Conservation (phyloP, 2,113 vertebrate species). For the Carlito syrichta region DNA sequence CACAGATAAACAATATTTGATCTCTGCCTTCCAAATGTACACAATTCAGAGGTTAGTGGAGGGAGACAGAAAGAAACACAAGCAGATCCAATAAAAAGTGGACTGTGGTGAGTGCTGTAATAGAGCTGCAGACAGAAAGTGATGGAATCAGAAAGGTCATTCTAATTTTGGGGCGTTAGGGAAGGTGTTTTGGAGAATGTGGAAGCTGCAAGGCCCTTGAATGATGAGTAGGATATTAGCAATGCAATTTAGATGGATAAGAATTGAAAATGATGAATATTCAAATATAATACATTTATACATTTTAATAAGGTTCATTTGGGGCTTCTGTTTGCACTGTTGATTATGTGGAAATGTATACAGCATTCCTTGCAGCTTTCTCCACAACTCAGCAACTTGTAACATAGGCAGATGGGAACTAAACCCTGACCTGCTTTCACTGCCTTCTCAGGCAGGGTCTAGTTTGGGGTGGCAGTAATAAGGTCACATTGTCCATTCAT, state of each 20-base stretch:
- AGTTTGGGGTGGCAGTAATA: neutral
- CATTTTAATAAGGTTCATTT: neutral
- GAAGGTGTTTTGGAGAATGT: neutral
- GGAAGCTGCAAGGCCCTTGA: neutral
- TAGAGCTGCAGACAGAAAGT: fast-evolving
- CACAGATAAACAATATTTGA: neutral
- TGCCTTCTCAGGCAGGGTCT: neutral
- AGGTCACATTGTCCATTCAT: too few species aligned
- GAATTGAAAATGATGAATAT: neutral
- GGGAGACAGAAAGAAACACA: neutral
- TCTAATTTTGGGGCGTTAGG: neutral
- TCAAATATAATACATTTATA: neutral
- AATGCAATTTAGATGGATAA: neutral
- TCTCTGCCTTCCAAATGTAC: neutral
- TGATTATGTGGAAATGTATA: neutral
- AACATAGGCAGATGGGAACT: neutral
- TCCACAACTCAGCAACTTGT: neutral
- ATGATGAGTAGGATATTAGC: neutral
- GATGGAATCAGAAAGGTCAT: neutral
- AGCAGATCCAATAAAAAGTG: too few species aligned
- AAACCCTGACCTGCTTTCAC: neutral
- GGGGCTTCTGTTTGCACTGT: neutral
- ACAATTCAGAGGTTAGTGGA: neutral
- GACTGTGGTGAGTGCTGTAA: too few species aligned
- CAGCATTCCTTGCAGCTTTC: neutral